Percentiles rank a stretch among this genome's conserved stretches.
phyloP scores from a whole-genome alignment of 1,140 invertebrate genomes.

The Diuraphis noxia region DNA sequence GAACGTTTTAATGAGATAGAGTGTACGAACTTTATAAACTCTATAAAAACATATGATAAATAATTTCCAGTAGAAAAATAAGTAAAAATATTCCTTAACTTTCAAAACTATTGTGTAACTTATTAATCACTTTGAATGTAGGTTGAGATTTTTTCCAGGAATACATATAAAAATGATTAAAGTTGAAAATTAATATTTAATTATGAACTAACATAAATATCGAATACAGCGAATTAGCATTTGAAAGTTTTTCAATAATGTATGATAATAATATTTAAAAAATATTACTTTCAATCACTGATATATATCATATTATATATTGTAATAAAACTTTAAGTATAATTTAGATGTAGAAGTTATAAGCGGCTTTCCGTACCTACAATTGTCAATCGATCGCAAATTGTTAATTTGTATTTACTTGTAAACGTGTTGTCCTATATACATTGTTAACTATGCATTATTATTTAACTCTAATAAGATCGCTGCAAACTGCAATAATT shows the following conservation, averaged over 20 bases:
- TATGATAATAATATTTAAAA: background rate
- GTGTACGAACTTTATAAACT: background rate
- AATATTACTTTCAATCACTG: background rate
- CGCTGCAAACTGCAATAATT: too few species aligned
- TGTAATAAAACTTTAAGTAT: background rate
- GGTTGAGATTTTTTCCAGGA: background rate
- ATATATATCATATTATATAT: background rate
- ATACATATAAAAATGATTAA: background rate
- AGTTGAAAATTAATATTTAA: background rate
- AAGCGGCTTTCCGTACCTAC: too few species aligned
- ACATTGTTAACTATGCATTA: background rate
- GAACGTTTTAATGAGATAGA: background rate
- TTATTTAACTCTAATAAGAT: background rate
- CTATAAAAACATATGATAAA: background rate
- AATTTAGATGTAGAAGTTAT: too few species aligned
- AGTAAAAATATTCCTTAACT: background rate
- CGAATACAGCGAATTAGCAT: background rate
- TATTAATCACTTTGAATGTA: background rate
- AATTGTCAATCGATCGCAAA: background rate
- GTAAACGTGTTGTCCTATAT: background rate
- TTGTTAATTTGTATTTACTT: background rate
- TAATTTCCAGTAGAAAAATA: background rate
- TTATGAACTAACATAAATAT: background rate
- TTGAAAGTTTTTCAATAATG: background rate
- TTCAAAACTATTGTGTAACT: conserved; percentile 7